A percentile compares a stretch with the other conserved stretches of the same genome.
Evolutionary conservation across 2,113 vertebrate genomes (phyloP).

Genomic region (Boulengeromyrus knoepffleri): DNA sequence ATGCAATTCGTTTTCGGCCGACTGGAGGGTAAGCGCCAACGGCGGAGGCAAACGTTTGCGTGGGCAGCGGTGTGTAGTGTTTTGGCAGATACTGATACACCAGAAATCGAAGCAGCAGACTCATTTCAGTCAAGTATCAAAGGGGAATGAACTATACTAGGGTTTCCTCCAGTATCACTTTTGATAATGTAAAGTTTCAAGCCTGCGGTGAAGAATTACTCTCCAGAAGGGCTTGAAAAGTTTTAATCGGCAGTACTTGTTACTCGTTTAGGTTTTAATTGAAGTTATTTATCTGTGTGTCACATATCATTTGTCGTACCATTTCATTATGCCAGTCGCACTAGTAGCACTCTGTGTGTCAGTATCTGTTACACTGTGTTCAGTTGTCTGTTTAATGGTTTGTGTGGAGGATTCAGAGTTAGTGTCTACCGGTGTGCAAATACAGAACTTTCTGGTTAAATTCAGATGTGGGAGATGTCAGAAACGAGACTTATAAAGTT

Average conservation of each 20-base stretch:
- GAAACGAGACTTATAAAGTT: neutral
- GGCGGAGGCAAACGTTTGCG: neutral
- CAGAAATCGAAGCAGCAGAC: neutral
- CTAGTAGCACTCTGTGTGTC: neutral
- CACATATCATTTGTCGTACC: neutral
- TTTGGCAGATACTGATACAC: neutral
- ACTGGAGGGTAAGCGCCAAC: slow-evolving; percentile 11
- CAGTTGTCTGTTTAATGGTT: neutral
- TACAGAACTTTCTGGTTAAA: neutral
- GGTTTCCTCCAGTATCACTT: neutral
- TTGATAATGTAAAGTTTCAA: neutral
- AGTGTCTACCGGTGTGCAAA: neutral
- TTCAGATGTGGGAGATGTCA: neutral
- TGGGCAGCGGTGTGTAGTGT: neutral
- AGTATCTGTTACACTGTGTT: neutral
- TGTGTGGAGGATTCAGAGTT: neutral
- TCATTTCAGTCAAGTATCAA: neutral
- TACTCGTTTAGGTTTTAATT: neutral
- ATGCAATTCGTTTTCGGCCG: slow-evolving; percentile 27
- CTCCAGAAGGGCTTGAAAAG: neutral
- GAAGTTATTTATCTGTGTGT: neutral
- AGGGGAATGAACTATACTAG: neutral
- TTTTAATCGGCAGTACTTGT: neutral
- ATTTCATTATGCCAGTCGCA: neutral
- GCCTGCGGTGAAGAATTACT: neutral